Evolutionary conservation across 2,797 vertebrate genomes (phyloP).

Genomic region (Acestrorhynchus altus): DNA sequence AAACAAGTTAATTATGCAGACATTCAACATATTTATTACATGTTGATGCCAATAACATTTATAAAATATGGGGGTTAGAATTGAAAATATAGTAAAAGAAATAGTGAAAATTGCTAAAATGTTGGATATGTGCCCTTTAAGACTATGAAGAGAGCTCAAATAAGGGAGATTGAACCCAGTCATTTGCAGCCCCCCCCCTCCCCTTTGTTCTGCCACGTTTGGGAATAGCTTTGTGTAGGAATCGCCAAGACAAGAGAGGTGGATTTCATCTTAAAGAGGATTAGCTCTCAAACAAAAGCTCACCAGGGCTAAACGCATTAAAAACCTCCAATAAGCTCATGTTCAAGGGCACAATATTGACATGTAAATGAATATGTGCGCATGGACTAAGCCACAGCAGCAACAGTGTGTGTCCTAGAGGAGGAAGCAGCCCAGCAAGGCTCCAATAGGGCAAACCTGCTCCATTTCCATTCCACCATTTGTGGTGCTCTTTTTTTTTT

Average conservation of each 20-base stretch:
- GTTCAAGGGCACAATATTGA: constrained; percentile 49
- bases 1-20: too few species aligned
- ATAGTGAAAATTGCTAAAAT: too few species aligned
- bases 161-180: constrained; percentile 75
- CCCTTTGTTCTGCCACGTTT: constrained; percentile 79
- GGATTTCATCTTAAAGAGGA: constrained; percentile 75
- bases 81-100: too few species aligned
- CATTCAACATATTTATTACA: too few species aligned
- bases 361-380: constrained; percentile 36
- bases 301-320: constrained; percentile 43
- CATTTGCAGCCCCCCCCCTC: constrained; percentile 70
- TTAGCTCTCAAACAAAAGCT: constrained; percentile 66
- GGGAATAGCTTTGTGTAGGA: constrained; percentile 67
- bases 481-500: constrained; percentile 19
- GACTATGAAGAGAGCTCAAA: constrained; percentile 1
- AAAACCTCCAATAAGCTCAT: constrained; percentile 33
- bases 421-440: not conserved
- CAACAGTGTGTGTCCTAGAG: not conserved
- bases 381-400: constrained; percentile 25
- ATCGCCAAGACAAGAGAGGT: constrained; percentile 68
- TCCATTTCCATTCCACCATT: constrained; percentile 12
- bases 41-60: too few species aligned
- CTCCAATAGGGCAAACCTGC: not conserved
- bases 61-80: too few species aligned
- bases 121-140: not conserved